A percentile compares a stretch with the other conserved stretches of the same genome.
Conservation (phyloP, 2,888 invertebrate genomes). For the Lepidocyrtoides sp. region DNA sequence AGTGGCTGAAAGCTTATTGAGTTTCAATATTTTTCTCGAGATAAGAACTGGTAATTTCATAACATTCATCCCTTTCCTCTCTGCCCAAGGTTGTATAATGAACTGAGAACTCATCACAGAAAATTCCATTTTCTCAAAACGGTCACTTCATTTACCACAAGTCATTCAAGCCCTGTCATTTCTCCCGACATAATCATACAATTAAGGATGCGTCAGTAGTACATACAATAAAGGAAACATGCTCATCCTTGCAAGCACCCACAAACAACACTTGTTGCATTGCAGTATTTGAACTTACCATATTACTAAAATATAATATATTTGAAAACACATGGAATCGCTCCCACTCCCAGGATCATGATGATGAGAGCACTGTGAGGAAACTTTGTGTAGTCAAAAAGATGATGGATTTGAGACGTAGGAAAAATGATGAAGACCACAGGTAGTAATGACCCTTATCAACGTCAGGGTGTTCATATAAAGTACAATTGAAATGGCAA, state of each 20-base stretch:
- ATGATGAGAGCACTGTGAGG: not conserved
- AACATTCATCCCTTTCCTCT: not conserved
- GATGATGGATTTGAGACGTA: conserved; percentile 35
- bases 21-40: conserved; percentile 51
- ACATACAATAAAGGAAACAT: not conserved
- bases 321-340: not conserved
- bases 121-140: conserved; percentile 59
- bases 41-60: conserved; percentile 18
- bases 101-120: not conserved
- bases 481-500: not conserved
- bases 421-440: conserved; percentile 45
- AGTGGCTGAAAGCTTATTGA: conserved; percentile 55
- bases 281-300: not conserved
- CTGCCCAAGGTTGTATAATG: not conserved
- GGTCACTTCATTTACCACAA: conserved; percentile 61
- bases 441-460: conserved; percentile 71
- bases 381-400: not conserved
- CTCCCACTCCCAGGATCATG: not conserved
- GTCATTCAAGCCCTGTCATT: conserved; percentile 66
- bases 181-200: conserved; percentile 54
- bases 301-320: not conserved
- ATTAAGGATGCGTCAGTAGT: conserved; percentile 25
- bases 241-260: too few relatives aligned
- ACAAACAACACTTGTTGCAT: not conserved
- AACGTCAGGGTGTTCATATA: conserved; percentile 23